A percentile compares a stretch with the other conserved stretches of the same genome.
These are phyloP conservation scores for Macroglossus sobrinus DNA, from an alignment of 2,113 vertebrate species.

Conservation along the genomic window DNA sequence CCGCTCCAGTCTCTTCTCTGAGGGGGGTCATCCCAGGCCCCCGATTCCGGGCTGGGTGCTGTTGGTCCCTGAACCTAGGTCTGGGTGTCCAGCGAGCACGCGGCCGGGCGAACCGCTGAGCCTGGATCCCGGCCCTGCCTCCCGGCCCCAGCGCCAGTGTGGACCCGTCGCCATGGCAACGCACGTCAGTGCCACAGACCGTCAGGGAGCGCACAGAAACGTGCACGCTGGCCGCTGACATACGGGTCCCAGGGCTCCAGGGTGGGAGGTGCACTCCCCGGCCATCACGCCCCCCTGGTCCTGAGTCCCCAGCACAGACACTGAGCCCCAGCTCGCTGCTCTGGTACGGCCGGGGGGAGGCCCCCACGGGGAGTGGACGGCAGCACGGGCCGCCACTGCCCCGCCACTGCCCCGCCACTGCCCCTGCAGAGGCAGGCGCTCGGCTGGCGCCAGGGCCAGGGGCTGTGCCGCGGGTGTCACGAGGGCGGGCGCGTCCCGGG, in stretches of 20 bases:
- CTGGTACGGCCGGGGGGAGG: neutral
- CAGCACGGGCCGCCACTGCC: neutral
- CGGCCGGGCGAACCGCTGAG: no score
- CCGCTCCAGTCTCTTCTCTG: neutral
- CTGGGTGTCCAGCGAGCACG: neutral
- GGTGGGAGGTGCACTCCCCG: neutral
- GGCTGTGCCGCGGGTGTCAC: no score
- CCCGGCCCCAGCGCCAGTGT: neutral
- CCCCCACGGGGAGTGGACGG: neutral
- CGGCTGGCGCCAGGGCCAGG: neutral
- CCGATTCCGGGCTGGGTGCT: neutral
- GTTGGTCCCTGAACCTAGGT: neutral
- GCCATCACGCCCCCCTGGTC: neutral
- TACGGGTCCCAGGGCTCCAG: fast-evolving
- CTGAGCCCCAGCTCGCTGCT: fast-evolving
- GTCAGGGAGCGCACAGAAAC: neutral
- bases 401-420: no score
- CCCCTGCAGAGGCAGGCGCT: no score
- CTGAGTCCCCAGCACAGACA: neutral
- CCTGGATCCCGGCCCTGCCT: neutral
- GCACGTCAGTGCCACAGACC: neutral
- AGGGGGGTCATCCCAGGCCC: no score
- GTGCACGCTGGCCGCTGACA: neutral
- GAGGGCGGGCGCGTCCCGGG: no score
- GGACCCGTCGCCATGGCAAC: neutral